These are phyloP conservation scores for Lithosia quadra DNA, from an alignment of 2,888 invertebrate genomes.

Conservation along the genomic window DNA sequence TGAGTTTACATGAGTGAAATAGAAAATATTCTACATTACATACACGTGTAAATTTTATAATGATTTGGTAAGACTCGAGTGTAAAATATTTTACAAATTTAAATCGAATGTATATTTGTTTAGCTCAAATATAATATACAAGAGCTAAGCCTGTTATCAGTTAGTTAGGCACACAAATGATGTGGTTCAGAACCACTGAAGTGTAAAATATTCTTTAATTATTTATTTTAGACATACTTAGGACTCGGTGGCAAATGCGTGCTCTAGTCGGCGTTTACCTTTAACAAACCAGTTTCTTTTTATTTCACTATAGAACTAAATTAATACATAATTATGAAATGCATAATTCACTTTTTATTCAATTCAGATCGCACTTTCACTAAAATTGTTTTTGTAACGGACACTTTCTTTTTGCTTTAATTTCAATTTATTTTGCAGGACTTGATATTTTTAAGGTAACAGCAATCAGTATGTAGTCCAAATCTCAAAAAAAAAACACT, in stretches of 20 bases:
- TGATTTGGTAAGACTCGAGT: no score
- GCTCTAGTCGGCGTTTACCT: neutral
- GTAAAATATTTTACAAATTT: neutral
- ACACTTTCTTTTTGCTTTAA: conserved; percentile 37
- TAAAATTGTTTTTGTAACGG: conserved; percentile 25
- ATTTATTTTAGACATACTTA: neutral
- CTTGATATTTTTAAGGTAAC: neutral
- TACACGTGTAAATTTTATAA: no score
- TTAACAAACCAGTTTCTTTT: neutral
- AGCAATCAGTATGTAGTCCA: no score
- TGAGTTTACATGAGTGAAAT: no score
- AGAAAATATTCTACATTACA: no score
- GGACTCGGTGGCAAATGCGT: neutral
- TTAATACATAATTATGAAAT: neutral
- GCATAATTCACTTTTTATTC: conserved; percentile 7
- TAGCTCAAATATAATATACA: no score
- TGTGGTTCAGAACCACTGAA: neutral
- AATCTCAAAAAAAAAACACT: no score
- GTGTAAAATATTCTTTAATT: neutral
- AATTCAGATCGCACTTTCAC: conserved; percentile 37
- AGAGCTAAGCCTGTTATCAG: neutral
- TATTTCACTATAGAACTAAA: neutral
- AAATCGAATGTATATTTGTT: no score
- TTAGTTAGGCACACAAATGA: neutral
- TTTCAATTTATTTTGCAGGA: conserved; percentile 23